Evolutionary conservation across 2,113 vertebrate species (phyloP), one percentile per base, ranked within the genome.

Genomic region (Entosphenus tridentatus): DNA sequence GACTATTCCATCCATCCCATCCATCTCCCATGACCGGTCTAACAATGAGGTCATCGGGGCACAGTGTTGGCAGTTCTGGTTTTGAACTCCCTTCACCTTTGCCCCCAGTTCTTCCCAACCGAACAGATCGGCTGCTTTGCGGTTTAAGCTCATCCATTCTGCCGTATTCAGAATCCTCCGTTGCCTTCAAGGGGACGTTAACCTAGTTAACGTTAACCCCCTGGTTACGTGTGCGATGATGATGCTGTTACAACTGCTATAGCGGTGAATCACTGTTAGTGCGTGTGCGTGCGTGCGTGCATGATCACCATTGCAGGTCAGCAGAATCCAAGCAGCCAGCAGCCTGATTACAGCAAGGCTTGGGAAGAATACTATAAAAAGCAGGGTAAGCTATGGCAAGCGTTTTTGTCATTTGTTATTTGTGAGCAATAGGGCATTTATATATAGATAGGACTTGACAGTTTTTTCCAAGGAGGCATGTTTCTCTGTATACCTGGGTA

Each of bases 331-430:
- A 21, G 77, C 0, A 78, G 77, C 6, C 79, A 80, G 70, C 80
- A 81, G 71, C 80, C 80, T 0, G 77, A 81, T 74, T 81, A 81
- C 70, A 81, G 79, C 2, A 81, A 81, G 74, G 80, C 80, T 68
- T 81, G 80, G 80, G 80, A 81, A 67, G 80, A 81, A 55, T 81
- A 81, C 74, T 81, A 81, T 71, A 81, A 81, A 71, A 81, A 81
- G 71, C 80, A 81, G 73, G 80, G 80, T 81, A 69, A 77, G 74
- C 8, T 1, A 6, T 39, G 39, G 39, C 39, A 39, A 39, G 39
- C 39, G 39, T 39, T 39, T 39, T 39, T 39, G 39, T 39, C 6
- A 39, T 39, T 39, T 39, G 39, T 39, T 39, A 39, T 39, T 39
- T 39, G 39, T 39, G 39, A 39, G 39, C 39, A 39, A 39, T 39